These are phyloP conservation scores for Alca torda DNA, from an alignment of 2,797 vertebrate genomes.

Conservation along the genomic window DNA sequence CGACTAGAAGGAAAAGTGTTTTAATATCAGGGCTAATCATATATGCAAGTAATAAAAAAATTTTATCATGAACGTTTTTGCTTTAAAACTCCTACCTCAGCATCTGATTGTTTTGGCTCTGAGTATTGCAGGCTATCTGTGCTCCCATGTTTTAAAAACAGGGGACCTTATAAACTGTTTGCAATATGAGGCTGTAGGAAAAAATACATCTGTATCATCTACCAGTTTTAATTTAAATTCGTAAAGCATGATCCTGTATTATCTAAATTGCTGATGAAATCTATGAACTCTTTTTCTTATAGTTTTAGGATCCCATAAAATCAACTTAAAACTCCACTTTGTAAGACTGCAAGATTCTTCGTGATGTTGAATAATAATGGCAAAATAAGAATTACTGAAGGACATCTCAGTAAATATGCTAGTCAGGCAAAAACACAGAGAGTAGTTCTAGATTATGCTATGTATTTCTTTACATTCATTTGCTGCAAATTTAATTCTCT, in stretches of 20 bases:
- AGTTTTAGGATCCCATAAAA: neutral
- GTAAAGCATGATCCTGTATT: neutral
- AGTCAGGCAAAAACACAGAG: neutral
- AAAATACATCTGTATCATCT: neutral
- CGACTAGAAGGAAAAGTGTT: neutral
- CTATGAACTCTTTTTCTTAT: neutral
- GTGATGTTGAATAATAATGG: conserved; percentile 8
- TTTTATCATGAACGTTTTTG: neutral
- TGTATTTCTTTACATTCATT: conserved; percentile 22
- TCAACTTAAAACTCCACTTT: neutral
- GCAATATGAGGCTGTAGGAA: neutral
- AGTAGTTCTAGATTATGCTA: neutral
- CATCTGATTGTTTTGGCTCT: neutral
- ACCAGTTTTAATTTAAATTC: neutral
- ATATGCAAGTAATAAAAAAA: neutral
- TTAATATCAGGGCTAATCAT: neutral
- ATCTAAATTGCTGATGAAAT: neutral
- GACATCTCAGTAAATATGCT: conserved; percentile 19
- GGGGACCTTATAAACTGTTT: neutral
- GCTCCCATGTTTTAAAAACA: neutral
- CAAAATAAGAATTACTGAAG: conserved; percentile 42
- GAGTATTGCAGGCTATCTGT: neutral
- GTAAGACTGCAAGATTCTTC: neutral
- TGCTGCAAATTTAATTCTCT: conserved; percentile 54
- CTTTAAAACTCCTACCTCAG: neutral